These are phyloP conservation scores for Criorhina ranunculi DNA, from an alignment of 2,888 invertebrate species.

Conservation along the genomic window DNA sequence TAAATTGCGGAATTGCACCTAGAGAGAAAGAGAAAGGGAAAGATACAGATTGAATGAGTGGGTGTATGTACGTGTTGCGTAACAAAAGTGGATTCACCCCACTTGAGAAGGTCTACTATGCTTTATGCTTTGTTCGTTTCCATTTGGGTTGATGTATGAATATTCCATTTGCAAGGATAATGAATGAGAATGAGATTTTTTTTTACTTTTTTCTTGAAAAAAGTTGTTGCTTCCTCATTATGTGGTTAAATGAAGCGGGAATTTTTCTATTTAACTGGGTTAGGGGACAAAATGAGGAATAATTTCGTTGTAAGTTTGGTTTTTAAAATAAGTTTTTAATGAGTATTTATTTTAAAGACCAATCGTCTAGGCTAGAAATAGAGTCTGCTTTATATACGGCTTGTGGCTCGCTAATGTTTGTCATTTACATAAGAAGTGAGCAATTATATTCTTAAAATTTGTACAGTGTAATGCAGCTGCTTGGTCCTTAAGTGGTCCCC, in stretches of 20 bases:
- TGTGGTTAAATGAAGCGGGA: background rate
- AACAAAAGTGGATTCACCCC: constrained; percentile 40
- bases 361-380: no score
- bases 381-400: no score
- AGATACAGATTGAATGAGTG: background rate
- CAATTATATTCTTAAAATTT: no score
- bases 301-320: background rate
- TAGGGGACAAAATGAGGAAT: background rate
- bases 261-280: constrained; percentile 4
- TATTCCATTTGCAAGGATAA: constrained; percentile 12
- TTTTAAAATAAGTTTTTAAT: background rate
- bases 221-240: constrained; percentile 29
- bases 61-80: constrained; percentile 26
- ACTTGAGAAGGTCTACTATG: constrained; percentile 6
- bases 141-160: background rate
- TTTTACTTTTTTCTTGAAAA: background rate
- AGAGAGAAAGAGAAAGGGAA: background rate
- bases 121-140: background rate
- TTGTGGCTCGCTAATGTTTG: no score
- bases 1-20: constrained; percentile 30
- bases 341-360: background rate
- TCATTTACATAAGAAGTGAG: no score
- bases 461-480: no score
- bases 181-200: constrained; percentile 1
- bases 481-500: no score